Conservation (phyloP, 1,140 invertebrate species). For the Drosophila asahinai region DNA sequence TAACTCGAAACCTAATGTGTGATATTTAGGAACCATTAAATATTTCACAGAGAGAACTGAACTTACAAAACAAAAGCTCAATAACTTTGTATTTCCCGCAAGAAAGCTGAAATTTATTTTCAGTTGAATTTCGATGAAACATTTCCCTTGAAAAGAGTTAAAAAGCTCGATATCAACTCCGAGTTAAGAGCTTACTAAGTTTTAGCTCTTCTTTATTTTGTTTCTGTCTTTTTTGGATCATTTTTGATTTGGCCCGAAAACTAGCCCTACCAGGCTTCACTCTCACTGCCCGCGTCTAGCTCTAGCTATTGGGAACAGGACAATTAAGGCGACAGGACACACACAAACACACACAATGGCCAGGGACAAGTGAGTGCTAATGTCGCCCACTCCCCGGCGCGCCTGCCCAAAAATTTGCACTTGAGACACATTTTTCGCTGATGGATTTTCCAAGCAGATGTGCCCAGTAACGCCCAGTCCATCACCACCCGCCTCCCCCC, state of each 20-base stretch:
- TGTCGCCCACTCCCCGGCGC: neutral
- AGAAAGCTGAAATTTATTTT: too few relatives aligned
- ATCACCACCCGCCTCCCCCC: neutral
- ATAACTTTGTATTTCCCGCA: too few relatives aligned
- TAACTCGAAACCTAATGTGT: too few relatives aligned
- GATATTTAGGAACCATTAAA: too few relatives aligned
- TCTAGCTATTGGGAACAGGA: neutral
- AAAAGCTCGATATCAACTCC: too few relatives aligned
- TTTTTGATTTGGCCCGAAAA: neutral
- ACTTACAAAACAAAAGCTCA: too few relatives aligned
- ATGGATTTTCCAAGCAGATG: constrained; percentile 53
- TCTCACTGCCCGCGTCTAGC: neutral
- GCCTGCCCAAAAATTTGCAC: constrained; percentile 19
- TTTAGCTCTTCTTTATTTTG: too few relatives aligned
- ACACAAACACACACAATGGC: neutral
- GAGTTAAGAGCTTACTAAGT: too few relatives aligned
- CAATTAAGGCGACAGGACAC: constrained; percentile 11
- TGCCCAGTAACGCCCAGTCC: constrained; percentile 39
- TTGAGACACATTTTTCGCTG: constrained; percentile 34
- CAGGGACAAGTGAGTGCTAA: constrained; percentile 29
- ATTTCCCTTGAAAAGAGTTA: too few relatives aligned
- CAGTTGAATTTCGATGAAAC: too few relatives aligned
- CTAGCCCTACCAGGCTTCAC: neutral
- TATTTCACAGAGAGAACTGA: too few relatives aligned
- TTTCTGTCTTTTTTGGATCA: too few relatives aligned